Evolutionary conservation across 2,113 vertebrate genomes (phyloP).

Genomic region (Passer domesticus): DNA sequence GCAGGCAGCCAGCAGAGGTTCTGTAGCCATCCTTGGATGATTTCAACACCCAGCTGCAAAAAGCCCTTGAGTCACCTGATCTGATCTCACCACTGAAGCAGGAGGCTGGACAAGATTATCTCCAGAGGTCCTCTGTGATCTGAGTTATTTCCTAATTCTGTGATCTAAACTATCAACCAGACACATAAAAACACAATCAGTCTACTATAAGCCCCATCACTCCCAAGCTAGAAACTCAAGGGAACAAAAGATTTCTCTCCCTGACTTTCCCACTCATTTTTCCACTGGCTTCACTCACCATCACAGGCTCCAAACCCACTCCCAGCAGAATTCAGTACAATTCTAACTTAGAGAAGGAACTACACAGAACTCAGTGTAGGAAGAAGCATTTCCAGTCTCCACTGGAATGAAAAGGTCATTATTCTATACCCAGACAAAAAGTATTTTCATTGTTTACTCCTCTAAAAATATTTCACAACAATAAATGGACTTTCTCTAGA

Average conservation of each 20-base stretch:
- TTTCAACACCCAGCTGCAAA: background rate
- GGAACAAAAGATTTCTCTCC: background rate
- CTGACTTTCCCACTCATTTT: background rate
- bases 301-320: background rate
- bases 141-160: background rate
- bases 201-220: background rate
- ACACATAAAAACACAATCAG: background rate
- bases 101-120: background rate
- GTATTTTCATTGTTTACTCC: background rate
- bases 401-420: background rate
- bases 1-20: background rate
- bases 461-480: background rate
- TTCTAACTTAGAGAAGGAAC: background rate
- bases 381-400: background rate
- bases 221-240: background rate
- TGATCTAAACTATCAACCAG: background rate
- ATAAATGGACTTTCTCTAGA: background rate
- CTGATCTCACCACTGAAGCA: background rate
- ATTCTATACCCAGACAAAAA: background rate
- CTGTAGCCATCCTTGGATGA: background rate
- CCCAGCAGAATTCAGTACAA: background rate
- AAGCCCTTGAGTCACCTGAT: background rate
- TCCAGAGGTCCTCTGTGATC: background rate
- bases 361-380: background rate
- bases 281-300: background rate